Base-by-base conservation (phyloP, 2,888 invertebrate species). In the Entomobrya multifasciata region DNA sequence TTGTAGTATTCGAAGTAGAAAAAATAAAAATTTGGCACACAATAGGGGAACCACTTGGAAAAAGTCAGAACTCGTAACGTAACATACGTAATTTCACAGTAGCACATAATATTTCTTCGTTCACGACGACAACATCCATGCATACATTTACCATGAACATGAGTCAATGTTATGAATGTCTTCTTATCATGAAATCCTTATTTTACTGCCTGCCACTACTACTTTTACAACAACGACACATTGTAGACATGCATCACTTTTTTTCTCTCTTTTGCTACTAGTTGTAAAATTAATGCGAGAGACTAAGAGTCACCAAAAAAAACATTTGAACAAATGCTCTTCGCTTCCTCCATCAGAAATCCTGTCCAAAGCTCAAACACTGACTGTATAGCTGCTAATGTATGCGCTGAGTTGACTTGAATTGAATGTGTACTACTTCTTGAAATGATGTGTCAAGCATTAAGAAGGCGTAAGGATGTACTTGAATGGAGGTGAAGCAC, bases 151-250 rank as follows among this genome's bases (percentile, higher is more conserved):
- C n/a, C n/a, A n/a, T n/a, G n/a, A n/a, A n/a, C n/a, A n/a, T n/a
- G n/a, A 17, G 74, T 52, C 27, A 70, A 70, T 41, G 57, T 78
- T 65, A 52, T 52, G n/a, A 55, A 80, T 80, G 67, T 55, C 36
- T 65, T 36, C 80, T 52, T 72, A 60, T 82, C 82, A 82, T 82
- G 83, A 62, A 74, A 76, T 72, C 55, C 74, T 20, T 41, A 76
- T 74, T 84, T 70, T 49, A 25, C 47, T 25, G 67, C 41, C 44
- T 36, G 47, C 49, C 49, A 13, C 49, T 13, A 22, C 67, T 67
- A 67, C 22, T 41, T 17, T 11, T 27, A 78, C 27, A 1, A 11
- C 36, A 30, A 49, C 44, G 52, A 62, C 41, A 83, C 57, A 52
- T 60, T 20, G 81, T 62, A 74, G 77, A 55, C 84, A 70, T 47